phyloP scores from a whole-genome alignment of 2,888 invertebrate species.

The Epiblema foenella region DNA sequence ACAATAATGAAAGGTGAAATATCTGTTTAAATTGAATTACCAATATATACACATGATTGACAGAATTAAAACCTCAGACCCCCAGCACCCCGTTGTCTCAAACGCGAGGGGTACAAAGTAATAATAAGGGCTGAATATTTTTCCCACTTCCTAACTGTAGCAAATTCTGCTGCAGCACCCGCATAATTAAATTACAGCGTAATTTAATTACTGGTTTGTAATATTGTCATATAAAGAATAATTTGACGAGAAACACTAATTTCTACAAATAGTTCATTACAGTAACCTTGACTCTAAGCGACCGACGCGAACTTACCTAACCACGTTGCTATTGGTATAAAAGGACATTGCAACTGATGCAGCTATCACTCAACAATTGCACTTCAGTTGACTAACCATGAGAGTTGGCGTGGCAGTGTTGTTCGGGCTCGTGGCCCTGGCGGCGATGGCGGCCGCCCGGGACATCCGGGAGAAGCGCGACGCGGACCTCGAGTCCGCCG shows the following conservation, averaged over 20 bases:
- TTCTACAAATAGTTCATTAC: slow-evolving; percentile 54
- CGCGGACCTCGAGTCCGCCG: slow-evolving; percentile 83
- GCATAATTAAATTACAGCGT: too few relatives aligned
- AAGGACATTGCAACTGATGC: slow-evolving; percentile 67
- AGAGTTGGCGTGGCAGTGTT: slow-evolving; percentile 67
- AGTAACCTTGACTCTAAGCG: slow-evolving; percentile 70
- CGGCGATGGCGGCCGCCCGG: slow-evolving; percentile 77
- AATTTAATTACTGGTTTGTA: background rate
- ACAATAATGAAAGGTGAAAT: background rate
- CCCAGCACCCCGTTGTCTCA: too few relatives aligned
- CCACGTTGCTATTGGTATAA: slow-evolving; percentile 67
- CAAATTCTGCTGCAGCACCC: too few relatives aligned
- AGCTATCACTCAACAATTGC: slow-evolving; percentile 72
- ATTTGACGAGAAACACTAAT: slow-evolving; percentile 60
- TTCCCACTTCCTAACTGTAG: too few relatives aligned
- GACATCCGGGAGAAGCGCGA: slow-evolving; percentile 79
- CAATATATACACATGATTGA: too few relatives aligned
- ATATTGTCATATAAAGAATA: background rate
- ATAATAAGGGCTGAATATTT: too few relatives aligned
- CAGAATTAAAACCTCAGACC: too few relatives aligned
- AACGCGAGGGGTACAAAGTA: too few relatives aligned
- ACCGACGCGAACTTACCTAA: slow-evolving; percentile 66
- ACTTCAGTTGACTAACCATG: slow-evolving; percentile 66
- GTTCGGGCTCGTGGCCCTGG: slow-evolving; percentile 77
- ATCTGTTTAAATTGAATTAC: background rate